Base-by-base conservation (phyloP, 2,113 vertebrate species). In the Limanda limanda region DNA sequence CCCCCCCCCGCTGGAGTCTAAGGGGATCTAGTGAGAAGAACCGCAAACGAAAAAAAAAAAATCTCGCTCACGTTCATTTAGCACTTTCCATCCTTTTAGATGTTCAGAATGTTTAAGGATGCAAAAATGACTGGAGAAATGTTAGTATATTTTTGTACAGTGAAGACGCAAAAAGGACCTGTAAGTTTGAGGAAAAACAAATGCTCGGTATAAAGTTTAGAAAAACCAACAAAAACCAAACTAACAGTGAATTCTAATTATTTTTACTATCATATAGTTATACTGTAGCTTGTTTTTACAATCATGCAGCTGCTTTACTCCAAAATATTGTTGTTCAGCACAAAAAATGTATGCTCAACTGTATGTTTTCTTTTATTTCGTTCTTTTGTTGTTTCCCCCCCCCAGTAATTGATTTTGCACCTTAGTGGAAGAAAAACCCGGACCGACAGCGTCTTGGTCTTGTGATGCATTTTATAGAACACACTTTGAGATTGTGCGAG, bases 401-500 rank as follows among this genome's bases (percentile, higher is more conserved):
- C 78, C 79, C 76, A 47, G 76, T 91, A 81, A 85, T 90, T 93
- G 63, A 74, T 90, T 93, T 93, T 92, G 94, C 94, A 94, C 92
- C 92, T 94, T 93, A 91, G 89, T 92, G 85, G 80, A 91, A 90
- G 86, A 70, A 91, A 31, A 94, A 95, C 83, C 95, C 93, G 74
- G 95, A 96, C 88, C 94, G 88, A 93, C 72, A 94, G 94, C 93
- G 95, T 97, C 95, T 95, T 92, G 95, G 95, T 95, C 95, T 94
- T 93, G 94, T 93, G 92, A 92, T 96, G 91, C 88, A 86, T 96
- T 96, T 96, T 96, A 96, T 96, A 94, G 94, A 95, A 95, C 94
- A 96, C 94, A 95, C 96, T 95, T 94, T 95, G 95, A 95, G 86
- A 94, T 94, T 94, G 87, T 96, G 93, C 94, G 92, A 95, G 93